Percentiles rank a stretch among this genome's conserved stretches.
phyloP scores from a whole-genome alignment of 2,888 invertebrate genomes.

The Diaphora mendica region DNA sequence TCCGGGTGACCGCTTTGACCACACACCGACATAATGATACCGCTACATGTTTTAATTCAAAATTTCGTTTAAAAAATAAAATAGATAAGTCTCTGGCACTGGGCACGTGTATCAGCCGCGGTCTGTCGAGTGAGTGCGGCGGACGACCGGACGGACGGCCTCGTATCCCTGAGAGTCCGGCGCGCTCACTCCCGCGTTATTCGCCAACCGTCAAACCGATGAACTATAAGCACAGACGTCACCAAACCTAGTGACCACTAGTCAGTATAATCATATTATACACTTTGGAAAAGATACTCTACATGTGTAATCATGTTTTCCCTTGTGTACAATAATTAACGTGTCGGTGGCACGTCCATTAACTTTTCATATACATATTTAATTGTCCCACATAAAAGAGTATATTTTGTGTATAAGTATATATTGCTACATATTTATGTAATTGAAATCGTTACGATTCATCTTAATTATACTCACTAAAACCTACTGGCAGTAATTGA shows the following conservation, averaged over 20 bases:
- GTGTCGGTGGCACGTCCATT: neutral
- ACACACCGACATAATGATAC: conserved; percentile 73
- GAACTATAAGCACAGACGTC: conserved; percentile 69
- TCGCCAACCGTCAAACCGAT: conserved; percentile 68
- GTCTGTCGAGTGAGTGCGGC: conserved; percentile 62
- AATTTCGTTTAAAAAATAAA: conserved; percentile 50
- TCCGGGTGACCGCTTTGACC: conserved; percentile 66
- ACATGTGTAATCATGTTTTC: neutral
- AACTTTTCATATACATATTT: neutral
- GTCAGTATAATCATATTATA: conserved; percentile 15
- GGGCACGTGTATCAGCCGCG: conserved; percentile 68
- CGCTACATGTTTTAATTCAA: conserved; percentile 61
- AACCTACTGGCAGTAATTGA: neutral
- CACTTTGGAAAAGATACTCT: neutral
- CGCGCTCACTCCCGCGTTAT: conserved; percentile 53
- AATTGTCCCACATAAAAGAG: neutral
- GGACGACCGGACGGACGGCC: conserved; percentile 38
- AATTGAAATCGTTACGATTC: neutral
- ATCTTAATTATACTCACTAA: no score
- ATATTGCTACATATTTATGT: no score
- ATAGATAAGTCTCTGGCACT: conserved; percentile 41
- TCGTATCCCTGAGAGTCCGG: conserved; percentile 34
- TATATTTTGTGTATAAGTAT: neutral
- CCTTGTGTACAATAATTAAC: neutral
- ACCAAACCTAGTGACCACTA: conserved; percentile 41